These are phyloP conservation scores for Hemibates koningsi DNA, from an alignment of 2,113 vertebrate genomes.

Conservation along the genomic window DNA sequence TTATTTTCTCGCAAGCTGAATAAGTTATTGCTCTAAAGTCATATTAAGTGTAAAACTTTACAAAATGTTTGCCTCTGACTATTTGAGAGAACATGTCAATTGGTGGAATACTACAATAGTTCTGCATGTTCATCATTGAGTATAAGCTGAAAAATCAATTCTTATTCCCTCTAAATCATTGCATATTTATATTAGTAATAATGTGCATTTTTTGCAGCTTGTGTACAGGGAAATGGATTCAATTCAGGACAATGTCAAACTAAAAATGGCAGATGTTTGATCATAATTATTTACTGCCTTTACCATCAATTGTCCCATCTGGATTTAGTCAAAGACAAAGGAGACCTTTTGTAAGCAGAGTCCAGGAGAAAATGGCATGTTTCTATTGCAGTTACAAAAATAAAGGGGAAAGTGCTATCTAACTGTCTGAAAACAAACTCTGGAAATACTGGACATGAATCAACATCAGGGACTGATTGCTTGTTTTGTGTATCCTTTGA, in stretches of 20 bases:
- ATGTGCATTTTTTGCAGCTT: neutral
- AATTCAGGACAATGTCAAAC: neutral
- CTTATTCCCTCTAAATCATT: accelerated
- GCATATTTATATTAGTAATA: neutral
- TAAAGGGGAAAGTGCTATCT: neutral
- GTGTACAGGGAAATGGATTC: accelerated
- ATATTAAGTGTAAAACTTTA: neutral
- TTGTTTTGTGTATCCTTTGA: neutral
- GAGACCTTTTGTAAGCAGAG: neutral
- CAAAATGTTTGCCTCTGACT: neutral
- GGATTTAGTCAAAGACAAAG: neutral
- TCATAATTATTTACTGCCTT: neutral
- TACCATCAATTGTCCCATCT: neutral
- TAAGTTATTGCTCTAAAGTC: neutral
- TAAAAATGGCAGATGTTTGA: neutral
- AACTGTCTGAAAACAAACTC: neutral
- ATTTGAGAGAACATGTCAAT: accelerated
- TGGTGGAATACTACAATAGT: neutral
- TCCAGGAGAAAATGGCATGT: neutral
- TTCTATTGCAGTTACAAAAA: neutral
- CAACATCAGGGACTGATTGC: neutral
- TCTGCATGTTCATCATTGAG: neutral
- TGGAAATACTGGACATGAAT: neutral
- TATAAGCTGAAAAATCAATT: neutral
- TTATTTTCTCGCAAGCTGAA: accelerated